Conservation (phyloP, 2,113 vertebrate species). For the Varanus salvator region DNA sequence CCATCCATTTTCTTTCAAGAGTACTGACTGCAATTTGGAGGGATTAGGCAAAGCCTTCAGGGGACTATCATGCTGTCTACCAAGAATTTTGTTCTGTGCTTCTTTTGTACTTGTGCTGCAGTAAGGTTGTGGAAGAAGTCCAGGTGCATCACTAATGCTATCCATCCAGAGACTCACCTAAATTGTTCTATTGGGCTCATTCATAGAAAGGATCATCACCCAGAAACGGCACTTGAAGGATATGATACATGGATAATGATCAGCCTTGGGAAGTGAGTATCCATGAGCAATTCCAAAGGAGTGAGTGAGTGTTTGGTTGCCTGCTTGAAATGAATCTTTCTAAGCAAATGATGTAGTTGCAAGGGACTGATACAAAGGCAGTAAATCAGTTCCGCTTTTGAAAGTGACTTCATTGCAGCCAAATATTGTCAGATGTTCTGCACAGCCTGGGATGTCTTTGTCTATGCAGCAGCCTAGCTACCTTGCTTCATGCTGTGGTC, state of each 20-base stretch:
- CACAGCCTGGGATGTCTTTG: not conserved
- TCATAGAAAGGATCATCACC: not conserved
- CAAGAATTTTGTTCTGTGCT: not conserved
- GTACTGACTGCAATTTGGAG: not conserved
- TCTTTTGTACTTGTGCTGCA: not conserved
- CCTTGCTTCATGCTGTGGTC: not conserved
- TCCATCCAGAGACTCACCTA: not conserved
- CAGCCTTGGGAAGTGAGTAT: not conserved
- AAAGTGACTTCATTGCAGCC: not conserved
- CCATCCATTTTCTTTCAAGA: not conserved
- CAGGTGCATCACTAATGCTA: not conserved
- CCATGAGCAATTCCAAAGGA: not conserved
- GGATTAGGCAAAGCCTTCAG: not conserved
- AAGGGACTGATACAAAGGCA: not conserved
- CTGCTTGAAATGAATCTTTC: too few relatives aligned
- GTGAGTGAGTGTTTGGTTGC: not conserved
- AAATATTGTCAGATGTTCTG: not conserved
- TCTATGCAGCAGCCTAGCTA: not conserved
- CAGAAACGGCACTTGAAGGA: not conserved
- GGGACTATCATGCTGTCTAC: not conserved
- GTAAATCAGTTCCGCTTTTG: not conserved
- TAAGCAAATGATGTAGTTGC: not conserved
- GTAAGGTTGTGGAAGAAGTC: not conserved
- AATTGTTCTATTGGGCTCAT: not conserved
- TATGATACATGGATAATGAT: not conserved